These are phyloP conservation scores for Ophthalmolycus amberensis DNA, from an alignment of 2,113 vertebrate genomes.

Conservation along the genomic window DNA sequence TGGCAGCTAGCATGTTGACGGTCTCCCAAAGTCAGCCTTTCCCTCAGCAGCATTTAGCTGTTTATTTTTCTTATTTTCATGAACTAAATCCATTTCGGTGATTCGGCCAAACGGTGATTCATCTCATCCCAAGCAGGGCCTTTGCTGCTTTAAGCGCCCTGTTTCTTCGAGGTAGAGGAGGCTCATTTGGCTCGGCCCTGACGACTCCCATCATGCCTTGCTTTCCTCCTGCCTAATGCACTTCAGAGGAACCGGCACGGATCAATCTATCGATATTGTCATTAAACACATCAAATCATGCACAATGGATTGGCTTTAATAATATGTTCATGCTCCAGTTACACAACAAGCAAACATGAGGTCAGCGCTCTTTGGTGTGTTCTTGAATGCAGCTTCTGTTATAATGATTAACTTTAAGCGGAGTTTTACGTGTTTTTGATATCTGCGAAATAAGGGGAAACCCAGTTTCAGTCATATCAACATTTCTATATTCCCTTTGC, in stretches of 20 bases:
- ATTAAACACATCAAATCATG: slow-evolving; percentile 48
- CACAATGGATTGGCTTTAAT: slow-evolving; percentile 53
- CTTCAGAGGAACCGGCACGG: slow-evolving; percentile 31
- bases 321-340: slow-evolving; percentile 42
- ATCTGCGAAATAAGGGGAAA: background rate
- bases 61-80: slow-evolving; percentile 60
- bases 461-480: slow-evolving; percentile 6
- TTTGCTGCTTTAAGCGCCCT: slow-evolving; percentile 40
- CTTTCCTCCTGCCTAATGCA: slow-evolving; percentile 56
- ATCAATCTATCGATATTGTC: slow-evolving; percentile 61
- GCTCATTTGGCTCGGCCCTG: slow-evolving; percentile 19
- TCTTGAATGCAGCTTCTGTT: slow-evolving; percentile 20
- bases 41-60: slow-evolving; percentile 28
- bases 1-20: slow-evolving; percentile 13
- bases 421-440: slow-evolving; percentile 17
- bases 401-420: slow-evolving; percentile 26
- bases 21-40: slow-evolving; percentile 36
- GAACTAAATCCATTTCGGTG: slow-evolving; percentile 38
- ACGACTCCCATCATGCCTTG: slow-evolving; percentile 27
- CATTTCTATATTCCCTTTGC: background rate
- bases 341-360: slow-evolving; percentile 47
- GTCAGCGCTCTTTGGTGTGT: slow-evolving; percentile 27
- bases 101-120: slow-evolving; percentile 53
- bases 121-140: slow-evolving; percentile 47
- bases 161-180: slow-evolving; percentile 25